A percentile compares a stretch with the other conserved stretches of the same genome.
Evolutionary conservation across 2,888 invertebrate species (phyloP).

Genomic region (Ormyrus pomaceus): DNA sequence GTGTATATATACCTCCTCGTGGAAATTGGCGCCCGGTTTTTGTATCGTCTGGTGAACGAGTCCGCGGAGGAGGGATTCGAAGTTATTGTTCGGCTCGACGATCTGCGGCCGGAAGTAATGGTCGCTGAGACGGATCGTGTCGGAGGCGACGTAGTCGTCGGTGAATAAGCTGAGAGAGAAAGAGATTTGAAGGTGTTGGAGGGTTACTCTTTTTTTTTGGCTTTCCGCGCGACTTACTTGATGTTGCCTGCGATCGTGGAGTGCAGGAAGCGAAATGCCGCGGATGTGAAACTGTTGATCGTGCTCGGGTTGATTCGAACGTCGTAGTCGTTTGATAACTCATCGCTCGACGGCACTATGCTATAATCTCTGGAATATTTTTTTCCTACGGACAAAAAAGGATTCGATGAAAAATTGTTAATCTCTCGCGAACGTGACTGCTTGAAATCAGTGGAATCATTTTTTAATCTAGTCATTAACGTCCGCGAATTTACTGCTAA

Average conservation of each 20-base stretch:
- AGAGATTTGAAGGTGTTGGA: background rate
- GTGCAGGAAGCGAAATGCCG: constrained; percentile 82
- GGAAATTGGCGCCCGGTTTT: constrained; percentile 79
- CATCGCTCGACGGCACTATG: background rate
- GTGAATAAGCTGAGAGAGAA: constrained; percentile 45
- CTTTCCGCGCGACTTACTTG: constrained; percentile 53
- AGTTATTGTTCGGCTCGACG: constrained; percentile 75
- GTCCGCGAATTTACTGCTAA: no score
- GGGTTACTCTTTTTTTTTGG: constrained; percentile 1
- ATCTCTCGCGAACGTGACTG: no score
- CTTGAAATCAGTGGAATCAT: background rate
- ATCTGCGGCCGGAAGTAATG: constrained; percentile 79
- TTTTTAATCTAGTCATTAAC: no score
- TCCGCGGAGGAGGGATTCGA: constrained; percentile 79
- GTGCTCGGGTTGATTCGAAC: constrained; percentile 78
- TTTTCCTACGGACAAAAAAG: constrained; percentile 19
- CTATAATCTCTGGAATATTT: constrained; percentile 26
- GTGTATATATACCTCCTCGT: constrained; percentile 73
- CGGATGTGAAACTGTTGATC: constrained; percentile 81
- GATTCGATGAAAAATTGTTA: no score
- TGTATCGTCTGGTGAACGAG: constrained; percentile 78
- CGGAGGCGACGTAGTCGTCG: constrained; percentile 32
- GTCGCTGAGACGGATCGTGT: constrained; percentile 77
- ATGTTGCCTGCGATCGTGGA: constrained; percentile 78
- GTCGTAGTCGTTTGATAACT: constrained; percentile 75